Base-by-base conservation (phyloP, 1,140 invertebrate species). In the Homarus americanus region DNA sequence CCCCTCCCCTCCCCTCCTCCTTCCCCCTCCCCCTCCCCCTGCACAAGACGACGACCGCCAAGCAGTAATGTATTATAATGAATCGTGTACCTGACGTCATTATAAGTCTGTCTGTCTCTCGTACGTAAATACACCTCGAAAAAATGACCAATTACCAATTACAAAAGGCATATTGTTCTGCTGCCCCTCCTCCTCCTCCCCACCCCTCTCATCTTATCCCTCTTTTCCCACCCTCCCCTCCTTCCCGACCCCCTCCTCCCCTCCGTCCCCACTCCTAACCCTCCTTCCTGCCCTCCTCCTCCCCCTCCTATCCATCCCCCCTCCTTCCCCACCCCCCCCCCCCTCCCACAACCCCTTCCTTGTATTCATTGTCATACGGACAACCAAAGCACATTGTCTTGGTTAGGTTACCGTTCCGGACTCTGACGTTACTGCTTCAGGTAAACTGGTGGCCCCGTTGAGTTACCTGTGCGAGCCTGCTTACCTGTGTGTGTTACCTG, bases 161-260 rank as follows among this genome's bases (percentile, higher is more conserved):
- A 82, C 79, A 82, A 82, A 82, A 41, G n/a, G 79, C 79, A 82
- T 82, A 82, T 82, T 82, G 79, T 82, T 82, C 49, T 63, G 79
- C n/a, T 53, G 20, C 12, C 44, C 49, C 34, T 32, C n/a, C n/a
- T n/a, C n/a, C n/a, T n/a, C n/a, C n/a, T n/a, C n/a, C n/a, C n/a
- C n/a, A n/a, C n/a, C n/a, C n/a, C n/a, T n/a, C n/a, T n/a, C n/a
- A n/a, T n/a, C n/a, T n/a, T n/a, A n/a, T n/a, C n/a, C n/a, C n/a
- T n/a, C n/a, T n/a, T n/a, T n/a, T n/a, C n/a, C n/a, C n/a, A n/a
- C n/a, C n/a, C n/a, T n/a, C n/a, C n/a, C n/a, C n/a, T n/a, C n/a
- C n/a, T n/a, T n/a, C n/a, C n/a, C n/a, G n/a, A n/a, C n/a, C n/a
- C n/a, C n/a, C n/a, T n/a, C n/a, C n/a, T n/a, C n/a, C n/a, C n/a